Evolutionary conservation across 2,888 invertebrate genomes (phyloP).

Genomic region (Heliconius sara): DNA sequence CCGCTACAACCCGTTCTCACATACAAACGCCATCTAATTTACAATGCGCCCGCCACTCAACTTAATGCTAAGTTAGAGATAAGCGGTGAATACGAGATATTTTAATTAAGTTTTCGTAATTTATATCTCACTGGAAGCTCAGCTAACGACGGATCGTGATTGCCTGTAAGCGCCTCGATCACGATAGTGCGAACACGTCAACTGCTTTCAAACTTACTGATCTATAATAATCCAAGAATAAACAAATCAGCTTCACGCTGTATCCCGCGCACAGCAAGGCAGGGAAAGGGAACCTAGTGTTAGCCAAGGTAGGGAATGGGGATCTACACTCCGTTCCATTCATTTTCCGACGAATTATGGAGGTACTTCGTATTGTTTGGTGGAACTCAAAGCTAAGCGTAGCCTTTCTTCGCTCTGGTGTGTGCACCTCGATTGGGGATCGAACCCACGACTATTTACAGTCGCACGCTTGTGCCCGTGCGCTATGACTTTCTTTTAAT

Average conservation of each 20-base stretch:
- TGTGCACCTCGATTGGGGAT: no score
- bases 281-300: no score
- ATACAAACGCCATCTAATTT: conserved; percentile 7
- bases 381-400: no score
- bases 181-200: conserved; percentile 52
- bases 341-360: no score
- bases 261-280: no score
- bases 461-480: no score
- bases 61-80: conserved; percentile 54
- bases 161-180: conserved; percentile 69
- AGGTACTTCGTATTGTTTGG: no score
- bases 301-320: no score
- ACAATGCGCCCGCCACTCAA: conserved; percentile 6
- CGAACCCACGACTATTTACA: no score
- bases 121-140: conserved; percentile 79
- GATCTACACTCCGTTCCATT: no score
- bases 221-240: conserved; percentile 5
- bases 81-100: conserved; percentile 56
- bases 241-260: background rate
- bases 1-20: background rate
- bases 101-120: conserved; percentile 82
- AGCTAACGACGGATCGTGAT: conserved; percentile 71
- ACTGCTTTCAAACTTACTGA: conserved; percentile 27
- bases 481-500: no score
- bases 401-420: no score